phyloP scores from a whole-genome alignment of 2,113 vertebrate species.

The Pomatostomus ruficeps region DNA sequence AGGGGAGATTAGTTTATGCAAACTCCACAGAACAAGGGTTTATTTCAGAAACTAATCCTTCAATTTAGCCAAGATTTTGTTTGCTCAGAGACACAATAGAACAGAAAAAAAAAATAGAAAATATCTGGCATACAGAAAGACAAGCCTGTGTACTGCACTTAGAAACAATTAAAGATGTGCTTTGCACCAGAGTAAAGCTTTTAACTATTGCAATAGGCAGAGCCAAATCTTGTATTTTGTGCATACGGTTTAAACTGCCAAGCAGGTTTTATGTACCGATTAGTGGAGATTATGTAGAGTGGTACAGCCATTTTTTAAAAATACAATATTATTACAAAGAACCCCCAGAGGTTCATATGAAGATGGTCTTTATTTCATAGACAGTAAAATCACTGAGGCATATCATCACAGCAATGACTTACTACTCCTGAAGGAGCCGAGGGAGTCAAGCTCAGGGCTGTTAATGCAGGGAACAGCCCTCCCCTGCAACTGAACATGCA shows the following conservation, averaged over 20 bases:
- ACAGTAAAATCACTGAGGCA: constrained; percentile 66
- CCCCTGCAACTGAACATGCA: neutral
- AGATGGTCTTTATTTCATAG: constrained; percentile 64
- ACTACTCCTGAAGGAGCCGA: constrained; percentile 40
- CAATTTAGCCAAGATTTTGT: constrained; percentile 59
- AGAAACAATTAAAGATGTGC: constrained; percentile 20
- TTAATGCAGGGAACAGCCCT: neutral
- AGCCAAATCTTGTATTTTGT: constrained; percentile 24
- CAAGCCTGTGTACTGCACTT: neutral
- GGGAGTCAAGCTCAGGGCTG: constrained; percentile 30
- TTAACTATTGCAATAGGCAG: constrained; percentile 20
- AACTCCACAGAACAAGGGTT: constrained; percentile 34
- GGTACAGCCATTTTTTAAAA: constrained; percentile 48
- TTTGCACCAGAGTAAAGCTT: constrained; percentile 5
- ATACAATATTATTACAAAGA: constrained; percentile 65
- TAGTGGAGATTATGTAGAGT: constrained; percentile 46
- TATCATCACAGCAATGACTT: constrained; percentile 51
- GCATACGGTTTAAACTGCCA: constrained; percentile 47
- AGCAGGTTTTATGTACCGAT: constrained; percentile 58
- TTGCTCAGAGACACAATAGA: constrained; percentile 20
- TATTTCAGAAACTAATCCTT: constrained; percentile 58
- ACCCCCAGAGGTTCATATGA: constrained; percentile 56
- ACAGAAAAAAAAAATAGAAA: neutral
- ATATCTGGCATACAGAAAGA: constrained; percentile 9
- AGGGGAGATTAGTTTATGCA: constrained; percentile 41